Percentiles rank a stretch among this genome's conserved stretches.
Evolutionary conservation across 2,888 invertebrate genomes (phyloP).

Genomic region (Lycophotia porphyrea): DNA sequence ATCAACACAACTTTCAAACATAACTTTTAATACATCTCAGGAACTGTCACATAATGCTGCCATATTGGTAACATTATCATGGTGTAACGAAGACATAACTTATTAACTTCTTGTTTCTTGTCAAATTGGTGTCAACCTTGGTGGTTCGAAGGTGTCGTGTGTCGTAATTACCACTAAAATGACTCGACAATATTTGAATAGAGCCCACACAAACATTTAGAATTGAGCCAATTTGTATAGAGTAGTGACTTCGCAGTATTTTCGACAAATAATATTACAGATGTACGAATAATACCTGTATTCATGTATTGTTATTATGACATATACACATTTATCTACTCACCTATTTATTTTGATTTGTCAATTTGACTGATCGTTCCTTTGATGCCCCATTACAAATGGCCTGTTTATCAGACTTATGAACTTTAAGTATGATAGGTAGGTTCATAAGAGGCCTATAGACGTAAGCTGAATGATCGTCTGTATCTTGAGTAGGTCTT

Average conservation of each 20-base stretch:
- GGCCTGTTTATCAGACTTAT: slow-evolving; percentile 1
- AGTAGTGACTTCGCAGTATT: slow-evolving; percentile 56
- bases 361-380: slow-evolving; percentile 18
- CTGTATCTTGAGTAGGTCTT: slow-evolving; percentile 2
- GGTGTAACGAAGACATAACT: slow-evolving; percentile 50
- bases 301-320: slow-evolving; percentile 41
- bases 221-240: slow-evolving; percentile 64
- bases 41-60: slow-evolving; percentile 57
- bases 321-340: slow-evolving; percentile 12
- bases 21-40: slow-evolving; percentile 42
- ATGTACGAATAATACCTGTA: slow-evolving; percentile 22
- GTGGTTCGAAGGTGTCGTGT: slow-evolving; percentile 48
- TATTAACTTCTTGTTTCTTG: slow-evolving; percentile 65
- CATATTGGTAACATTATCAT: slow-evolving; percentile 59
- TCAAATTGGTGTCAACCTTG: slow-evolving; percentile 72
- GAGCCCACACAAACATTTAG: slow-evolving; percentile 61
- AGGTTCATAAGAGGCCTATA: neutral
- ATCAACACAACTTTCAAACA: slow-evolving; percentile 44
- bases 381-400: neutral
- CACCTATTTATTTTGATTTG: slow-evolving; percentile 25
- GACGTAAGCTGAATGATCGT: slow-evolving; percentile 19
- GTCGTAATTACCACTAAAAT: slow-evolving; percentile 60
- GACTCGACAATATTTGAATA: slow-evolving; percentile 71
- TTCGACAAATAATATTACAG: slow-evolving; percentile 35
- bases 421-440: neutral